phyloP scores from a whole-genome alignment of 2,888 invertebrate species.

The Candidula unifasciata region DNA sequence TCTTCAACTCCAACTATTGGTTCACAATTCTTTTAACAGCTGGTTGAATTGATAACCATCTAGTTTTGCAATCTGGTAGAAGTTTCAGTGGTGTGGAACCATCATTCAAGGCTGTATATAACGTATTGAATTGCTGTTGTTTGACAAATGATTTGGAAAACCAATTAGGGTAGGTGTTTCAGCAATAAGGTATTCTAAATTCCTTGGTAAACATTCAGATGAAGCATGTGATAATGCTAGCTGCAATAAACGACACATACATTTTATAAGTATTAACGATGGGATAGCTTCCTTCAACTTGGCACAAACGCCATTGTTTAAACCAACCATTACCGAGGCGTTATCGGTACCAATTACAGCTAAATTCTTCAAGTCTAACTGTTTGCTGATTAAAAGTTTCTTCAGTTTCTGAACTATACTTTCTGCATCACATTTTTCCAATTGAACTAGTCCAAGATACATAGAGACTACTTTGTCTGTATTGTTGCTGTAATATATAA shows the following conservation, averaged over 20 bases:
- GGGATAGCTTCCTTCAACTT: background rate
- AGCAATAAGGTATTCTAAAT: background rate
- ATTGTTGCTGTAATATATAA: background rate
- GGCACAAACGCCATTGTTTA: background rate
- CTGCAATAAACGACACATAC: too few relatives aligned
- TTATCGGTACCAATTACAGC: background rate
- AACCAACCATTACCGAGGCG: background rate
- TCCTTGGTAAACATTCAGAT: background rate
- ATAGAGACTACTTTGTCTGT: background rate
- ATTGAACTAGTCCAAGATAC: background rate
- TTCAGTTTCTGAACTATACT: background rate
- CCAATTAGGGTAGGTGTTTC: background rate
- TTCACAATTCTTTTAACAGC: background rate
- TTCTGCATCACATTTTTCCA: background rate
- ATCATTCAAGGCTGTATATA: background rate
- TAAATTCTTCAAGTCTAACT: background rate
- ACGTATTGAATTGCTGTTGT: background rate
- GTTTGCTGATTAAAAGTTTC: background rate
- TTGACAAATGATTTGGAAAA: background rate
- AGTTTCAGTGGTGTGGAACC: background rate
- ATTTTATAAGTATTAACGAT: background rate
- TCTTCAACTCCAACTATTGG: background rate
- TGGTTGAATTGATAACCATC: background rate
- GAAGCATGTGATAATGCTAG: too few relatives aligned
- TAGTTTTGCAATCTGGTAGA: background rate